Evolutionary conservation across 2,888 invertebrate species (phyloP).

Genomic region (Nephrotoma appendiculata): DNA sequence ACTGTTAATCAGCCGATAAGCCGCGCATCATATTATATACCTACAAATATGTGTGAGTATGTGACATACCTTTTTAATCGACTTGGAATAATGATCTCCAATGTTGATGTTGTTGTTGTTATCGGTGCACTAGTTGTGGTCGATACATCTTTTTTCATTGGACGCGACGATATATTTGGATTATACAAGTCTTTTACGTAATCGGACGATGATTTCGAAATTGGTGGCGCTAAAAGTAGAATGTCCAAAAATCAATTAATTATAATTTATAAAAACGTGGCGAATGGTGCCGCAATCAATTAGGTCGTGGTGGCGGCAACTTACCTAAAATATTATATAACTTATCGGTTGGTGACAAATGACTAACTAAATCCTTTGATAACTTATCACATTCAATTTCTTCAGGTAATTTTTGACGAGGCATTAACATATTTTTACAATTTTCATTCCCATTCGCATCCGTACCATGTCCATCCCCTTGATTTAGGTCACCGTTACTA

Average conservation of each 20-base stretch:
- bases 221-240: conserved; percentile 22
- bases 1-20: neutral
- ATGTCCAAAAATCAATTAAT: neutral
- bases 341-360: conserved; percentile 46
- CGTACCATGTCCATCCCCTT: neutral
- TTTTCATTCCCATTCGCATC: neutral
- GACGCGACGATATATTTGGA: conserved; percentile 26
- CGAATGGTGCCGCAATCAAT: neutral
- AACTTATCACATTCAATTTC: conserved; percentile 67
- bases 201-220: conserved; percentile 25
- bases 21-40: neutral
- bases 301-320: conserved; percentile 10
- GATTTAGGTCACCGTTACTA: neutral
- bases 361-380: conserved; percentile 45
- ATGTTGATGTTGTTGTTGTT: neutral
- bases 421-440: conserved; percentile 19
- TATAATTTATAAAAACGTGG: neutral
- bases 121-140: conserved; percentile 10
- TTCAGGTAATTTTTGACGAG: conserved; percentile 49
- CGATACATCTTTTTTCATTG: conserved; percentile 13
- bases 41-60: neutral
- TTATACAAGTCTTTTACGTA: conserved; percentile 30
- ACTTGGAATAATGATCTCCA: neutral
- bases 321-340: conserved; percentile 48
- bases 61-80: neutral